Conservation (phyloP, 35 echinoderm and acorn worm genomes). For the Patiria miniata region DNA sequence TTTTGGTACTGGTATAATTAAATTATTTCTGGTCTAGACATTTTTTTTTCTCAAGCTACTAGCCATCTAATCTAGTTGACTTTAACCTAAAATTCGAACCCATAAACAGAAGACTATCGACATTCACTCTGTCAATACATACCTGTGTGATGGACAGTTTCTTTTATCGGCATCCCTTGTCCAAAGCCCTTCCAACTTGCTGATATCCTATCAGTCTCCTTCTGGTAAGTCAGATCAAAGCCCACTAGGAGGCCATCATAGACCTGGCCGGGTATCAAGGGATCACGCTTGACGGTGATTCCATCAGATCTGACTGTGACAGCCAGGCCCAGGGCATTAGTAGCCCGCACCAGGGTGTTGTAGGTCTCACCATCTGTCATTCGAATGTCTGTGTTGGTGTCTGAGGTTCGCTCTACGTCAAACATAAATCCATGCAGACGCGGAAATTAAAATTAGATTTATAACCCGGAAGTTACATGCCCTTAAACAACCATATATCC, state of each 20-base stretch:
- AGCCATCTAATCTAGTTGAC: too few relatives aligned
- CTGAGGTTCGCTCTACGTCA: slow-evolving; percentile 20
- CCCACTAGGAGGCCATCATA: slow-evolving; percentile 33
- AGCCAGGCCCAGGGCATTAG: slow-evolving; percentile 11
- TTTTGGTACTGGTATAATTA: too few relatives aligned
- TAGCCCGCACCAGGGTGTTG: slow-evolving; percentile 26
- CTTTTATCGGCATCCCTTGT: neutral
- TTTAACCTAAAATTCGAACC: too few relatives aligned
- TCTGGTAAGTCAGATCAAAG: slow-evolving; percentile 32
- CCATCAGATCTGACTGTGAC: slow-evolving; percentile 32
- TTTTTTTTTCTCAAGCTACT: too few relatives aligned
- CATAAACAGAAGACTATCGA: neutral
- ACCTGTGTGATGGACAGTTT: slow-evolving; percentile 16
- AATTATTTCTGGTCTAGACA: too few relatives aligned
- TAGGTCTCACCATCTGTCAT: slow-evolving; percentile 43
- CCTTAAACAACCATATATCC: too few relatives aligned
- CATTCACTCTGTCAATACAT: neutral
- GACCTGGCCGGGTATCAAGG: slow-evolving; percentile 42
- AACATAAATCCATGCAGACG: neutral
- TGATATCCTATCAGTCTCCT: neutral
- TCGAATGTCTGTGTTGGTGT: neutral
- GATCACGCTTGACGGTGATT: slow-evolving; percentile 29
- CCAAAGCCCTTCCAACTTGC: slow-evolving; percentile 42
- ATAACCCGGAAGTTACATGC: too few relatives aligned
- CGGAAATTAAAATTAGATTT: too few relatives aligned